Conservation (phyloP, 2,888 invertebrate genomes). For the Andrena hattorfiana region DNA sequence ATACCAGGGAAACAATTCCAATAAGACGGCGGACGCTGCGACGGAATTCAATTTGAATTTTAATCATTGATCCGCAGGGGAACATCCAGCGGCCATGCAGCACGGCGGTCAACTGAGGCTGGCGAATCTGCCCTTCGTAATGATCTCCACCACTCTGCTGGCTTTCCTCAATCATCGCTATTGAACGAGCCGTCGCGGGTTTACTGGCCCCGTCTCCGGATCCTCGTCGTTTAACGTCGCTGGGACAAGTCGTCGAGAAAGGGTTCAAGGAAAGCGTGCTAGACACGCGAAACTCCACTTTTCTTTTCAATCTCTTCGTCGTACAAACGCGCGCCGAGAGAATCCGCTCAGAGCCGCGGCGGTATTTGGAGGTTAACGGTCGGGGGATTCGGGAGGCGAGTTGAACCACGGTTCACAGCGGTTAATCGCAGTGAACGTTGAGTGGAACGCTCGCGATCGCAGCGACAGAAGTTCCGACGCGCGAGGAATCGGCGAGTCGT, state of each 20-base stretch:
- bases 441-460: no score
- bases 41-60: slow-evolving; percentile 57
- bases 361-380: not conserved
- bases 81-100: slow-evolving; percentile 95
- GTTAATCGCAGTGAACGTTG: no score
- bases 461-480: no score
- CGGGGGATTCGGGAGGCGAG: not conserved
- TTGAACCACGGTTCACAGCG: no score
- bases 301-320: not conserved
- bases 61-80: slow-evolving; percentile 86
- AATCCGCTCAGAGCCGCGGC: not conserved
- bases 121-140: slow-evolving; percentile 90
- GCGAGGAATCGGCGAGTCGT: not conserved
- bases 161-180: slow-evolving; percentile 84
- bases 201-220: slow-evolving; percentile 29
- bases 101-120: slow-evolving; percentile 88
- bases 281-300: slow-evolving; percentile 3
- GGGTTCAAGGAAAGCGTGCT: not conserved
- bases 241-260: not conserved
- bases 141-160: slow-evolving; percentile 89
- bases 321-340: not conserved
- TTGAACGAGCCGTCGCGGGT: slow-evolving; percentile 64
- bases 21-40: slow-evolving; percentile 43
- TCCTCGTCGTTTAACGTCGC: slow-evolving; percentile 31
- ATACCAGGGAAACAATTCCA: slow-evolving; percentile 46